Evolutionary conservation across 2,113 vertebrate species (phyloP).

Genomic region (Apodemus speciosus): DNA sequence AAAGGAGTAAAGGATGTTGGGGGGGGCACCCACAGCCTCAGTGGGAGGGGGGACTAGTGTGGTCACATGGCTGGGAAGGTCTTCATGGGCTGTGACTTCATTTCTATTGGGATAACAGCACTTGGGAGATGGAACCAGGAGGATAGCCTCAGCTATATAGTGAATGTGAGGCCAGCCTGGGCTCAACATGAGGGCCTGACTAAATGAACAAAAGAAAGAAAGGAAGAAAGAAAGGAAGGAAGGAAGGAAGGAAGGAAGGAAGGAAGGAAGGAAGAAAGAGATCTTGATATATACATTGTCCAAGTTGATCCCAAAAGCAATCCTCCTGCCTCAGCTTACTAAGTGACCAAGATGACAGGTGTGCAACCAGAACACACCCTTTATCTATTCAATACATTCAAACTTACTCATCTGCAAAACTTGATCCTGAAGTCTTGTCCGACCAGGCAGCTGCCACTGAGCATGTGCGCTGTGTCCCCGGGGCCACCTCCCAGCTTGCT

Average conservation of each 20-base stretch:
- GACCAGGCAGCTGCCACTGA: background rate
- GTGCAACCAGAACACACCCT: rapidly evolving
- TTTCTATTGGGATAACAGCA: background rate
- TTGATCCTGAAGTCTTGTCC: background rate
- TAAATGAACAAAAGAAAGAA: background rate
- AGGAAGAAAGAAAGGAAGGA: no score
- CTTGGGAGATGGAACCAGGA: background rate
- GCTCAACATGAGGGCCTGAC: background rate
- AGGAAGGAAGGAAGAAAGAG: background rate
- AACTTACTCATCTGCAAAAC: background rate
- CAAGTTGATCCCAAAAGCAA: background rate
- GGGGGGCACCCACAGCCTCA: no score
- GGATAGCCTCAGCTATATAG: background rate
- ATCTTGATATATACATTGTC: background rate
- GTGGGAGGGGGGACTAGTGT: rapidly evolving
- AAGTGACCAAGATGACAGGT: background rate
- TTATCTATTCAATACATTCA: background rate
- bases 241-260: rapidly evolving
- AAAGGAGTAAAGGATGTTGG: rapidly evolving
- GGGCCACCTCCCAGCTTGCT: background rate
- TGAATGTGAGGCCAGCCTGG: background rate
- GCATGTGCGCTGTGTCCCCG: background rate
- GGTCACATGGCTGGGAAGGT: rapidly evolving
- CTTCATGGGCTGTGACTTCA: rapidly evolving
- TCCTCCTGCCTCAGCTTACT: background rate